These are phyloP conservation scores for Cheumatopsyche charites DNA, from an alignment of 1,140 invertebrate genomes.

Conservation along the genomic window DNA sequence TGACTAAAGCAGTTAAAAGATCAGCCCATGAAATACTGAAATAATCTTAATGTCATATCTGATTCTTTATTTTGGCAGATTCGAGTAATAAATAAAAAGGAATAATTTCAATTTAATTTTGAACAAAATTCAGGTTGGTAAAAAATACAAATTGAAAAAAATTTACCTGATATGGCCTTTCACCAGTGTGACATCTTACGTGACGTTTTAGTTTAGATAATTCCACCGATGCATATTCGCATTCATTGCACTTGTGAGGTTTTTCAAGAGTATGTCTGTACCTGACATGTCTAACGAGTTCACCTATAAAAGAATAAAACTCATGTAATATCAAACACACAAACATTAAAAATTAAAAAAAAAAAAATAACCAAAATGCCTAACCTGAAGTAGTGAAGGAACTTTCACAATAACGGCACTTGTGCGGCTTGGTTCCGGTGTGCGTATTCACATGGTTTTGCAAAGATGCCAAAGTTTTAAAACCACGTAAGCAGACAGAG, in stretches of 20 bases:
- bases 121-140: too few relatives aligned
- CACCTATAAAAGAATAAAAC: constrained; percentile 66
- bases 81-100: too few relatives aligned
- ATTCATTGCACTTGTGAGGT: constrained; percentile 92
- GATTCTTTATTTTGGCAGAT: too few relatives aligned
- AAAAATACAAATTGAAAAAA: too few relatives aligned
- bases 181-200: constrained; percentile 91
- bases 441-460: constrained; percentile 98
- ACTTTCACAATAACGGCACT: constrained; percentile 91
- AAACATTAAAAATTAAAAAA: not conserved
- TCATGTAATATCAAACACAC: not conserved
- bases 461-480: constrained; percentile 91
- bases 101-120: too few relatives aligned
- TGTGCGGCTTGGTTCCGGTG: constrained; percentile 92
- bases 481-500: constrained; percentile 91
- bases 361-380: constrained; percentile 30
- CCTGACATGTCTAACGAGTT: constrained; percentile 90
- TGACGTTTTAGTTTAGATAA: constrained; percentile 91
- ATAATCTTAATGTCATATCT: too few relatives aligned
- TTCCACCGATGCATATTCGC: constrained; percentile 94
- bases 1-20: too few relatives aligned
- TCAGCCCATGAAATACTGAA: too few relatives aligned
- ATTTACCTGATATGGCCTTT: constrained; percentile 76
- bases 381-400: constrained; percentile 92
- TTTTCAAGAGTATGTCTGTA: constrained; percentile 95